A percentile compares a stretch with the other conserved stretches of the same genome.
Conservation (phyloP, 2,888 invertebrate species). For the Hedya salicella region DNA sequence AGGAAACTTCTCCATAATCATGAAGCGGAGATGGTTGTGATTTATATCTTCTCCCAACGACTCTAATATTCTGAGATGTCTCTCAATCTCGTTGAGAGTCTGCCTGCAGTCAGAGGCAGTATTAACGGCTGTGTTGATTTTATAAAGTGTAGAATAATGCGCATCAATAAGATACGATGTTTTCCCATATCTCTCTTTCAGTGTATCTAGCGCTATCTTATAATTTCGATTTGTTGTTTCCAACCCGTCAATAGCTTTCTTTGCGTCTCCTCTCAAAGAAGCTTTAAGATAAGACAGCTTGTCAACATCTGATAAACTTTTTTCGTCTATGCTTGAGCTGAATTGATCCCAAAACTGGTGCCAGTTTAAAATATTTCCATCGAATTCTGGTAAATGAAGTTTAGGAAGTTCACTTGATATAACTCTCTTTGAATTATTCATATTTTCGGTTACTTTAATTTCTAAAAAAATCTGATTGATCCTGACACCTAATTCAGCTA, state of each 20-base stretch:
- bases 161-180: constrained; percentile 3
- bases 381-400: not conserved
- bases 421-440: too few relatives aligned
- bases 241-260: constrained; percentile 1
- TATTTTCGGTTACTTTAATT: too few relatives aligned
- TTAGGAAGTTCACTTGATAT: not conserved
- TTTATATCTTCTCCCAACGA: not conserved
- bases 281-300: constrained; percentile 5
- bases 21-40: constrained; percentile 7
- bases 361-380: constrained; percentile 12
- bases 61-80: not conserved
- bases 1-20: constrained; percentile 11
- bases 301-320: constrained; percentile 14
- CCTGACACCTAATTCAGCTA: too few relatives aligned
- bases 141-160: not conserved
- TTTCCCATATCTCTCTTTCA: not conserved
- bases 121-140: not conserved
- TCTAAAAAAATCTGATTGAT: too few relatives aligned
- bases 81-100: not conserved
- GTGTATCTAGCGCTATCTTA: not conserved
- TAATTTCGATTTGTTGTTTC: not conserved
- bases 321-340: not conserved
- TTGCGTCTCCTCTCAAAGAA: not conserved
- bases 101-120: not conserved
- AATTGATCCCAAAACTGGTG: constrained; percentile 21